Base-by-base conservation (phyloP, 2,888 invertebrate species). In the Dinocampus coccinellae region DNA sequence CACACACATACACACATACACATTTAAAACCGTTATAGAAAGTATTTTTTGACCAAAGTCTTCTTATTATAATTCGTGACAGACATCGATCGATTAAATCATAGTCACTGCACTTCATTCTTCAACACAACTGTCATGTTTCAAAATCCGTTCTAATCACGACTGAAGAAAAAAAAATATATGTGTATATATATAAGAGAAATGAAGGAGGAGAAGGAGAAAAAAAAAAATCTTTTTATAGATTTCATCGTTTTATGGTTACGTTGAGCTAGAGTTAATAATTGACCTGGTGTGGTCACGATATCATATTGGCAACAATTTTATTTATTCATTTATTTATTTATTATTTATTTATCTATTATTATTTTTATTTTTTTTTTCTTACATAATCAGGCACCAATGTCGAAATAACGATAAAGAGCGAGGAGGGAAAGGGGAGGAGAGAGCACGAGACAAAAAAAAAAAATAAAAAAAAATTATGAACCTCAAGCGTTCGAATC, bases 391-490 rank as follows among this genome's bases (percentile, higher is more conserved):
- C 29, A 29, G 29, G 7, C 7, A 29, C 7, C 3, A 29, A 29
- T 29, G 7, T 29, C n/a, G 39, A n/a, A n/a, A 39, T 58, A 29
- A 58, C 26, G 16, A 58, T 33, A 4, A 65, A 53, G 34, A 33
- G 26, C 13, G 20, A 22, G 34, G 34, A 76, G 77, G 80, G n/a
- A n/a, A 39, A 3, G n/a, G 13, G n/a, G n/a, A n/a, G n/a, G n/a
- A n/a, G n/a, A n/a, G n/a, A n/a, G n/a, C n/a, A n/a, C n/a, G n/a
- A n/a, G n/a, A n/a, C n/a, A n/a, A n/a, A n/a, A n/a, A n/a, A n/a
- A n/a, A n/a, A n/a, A n/a, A n/a, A n/a, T n/a, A n/a, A n/a, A n/a
- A n/a, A n/a, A n/a, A n/a, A n/a, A n/a, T n/a, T n/a, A n/a, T n/a
- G n/a, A n/a, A n/a, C n/a, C n/a, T n/a, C n/a, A 47, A 47, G 2